Base-by-base conservation (phyloP, 2,888 invertebrate genomes). In the Arctia plantaginis region DNA sequence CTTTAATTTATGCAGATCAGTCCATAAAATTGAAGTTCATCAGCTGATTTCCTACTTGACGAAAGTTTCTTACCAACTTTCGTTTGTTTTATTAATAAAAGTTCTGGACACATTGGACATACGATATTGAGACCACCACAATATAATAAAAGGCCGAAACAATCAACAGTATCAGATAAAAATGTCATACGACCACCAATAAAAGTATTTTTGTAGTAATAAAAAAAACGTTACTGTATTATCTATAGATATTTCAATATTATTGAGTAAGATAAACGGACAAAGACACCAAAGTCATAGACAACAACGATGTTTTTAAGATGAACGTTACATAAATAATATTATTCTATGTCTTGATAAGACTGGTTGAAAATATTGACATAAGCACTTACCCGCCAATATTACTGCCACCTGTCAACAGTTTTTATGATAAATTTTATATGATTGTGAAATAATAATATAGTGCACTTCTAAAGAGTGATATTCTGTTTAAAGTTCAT, bases 291-390 rank as follows among this genome's bases (percentile, higher is more conserved):
- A 18, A 33, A 13, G 20, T 47, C 47, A 30, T 33, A 67, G 47
- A 67, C 47, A 67, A 67, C 67, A 47, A 67, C 47, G 20, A 47
- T 30, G 12, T n/a, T 47, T 67, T 47, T 44, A n/a, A 62, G 13
- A 62, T 62, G 59, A 30, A 62, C 30, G 59, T 27, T 62, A 30
- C 15, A 62, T 6, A 27, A 62, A 62, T 59, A 59, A 27, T 59
- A 4, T 7, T 44, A 44, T n/a, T n/a, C n/a, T n/a, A n/a, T 59
- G n/a, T 59, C 4, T 62, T 30, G 59, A 62, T 30, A 62, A 15
- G 27, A 27, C 10, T 27, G 13, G 30, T 15, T 27, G 27, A 62
- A n/a, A 59, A 62, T 15, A 62, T 62, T 62, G 15, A 62, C 59
- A 30, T 30, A 62, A 15, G 1, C 30, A 30, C 0, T 62, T 1